Evolutionary conservation across 2,888 invertebrate species (phyloP), one percentile per base, ranked within the genome.

Genomic region (Drosophila kuntzei): DNA sequence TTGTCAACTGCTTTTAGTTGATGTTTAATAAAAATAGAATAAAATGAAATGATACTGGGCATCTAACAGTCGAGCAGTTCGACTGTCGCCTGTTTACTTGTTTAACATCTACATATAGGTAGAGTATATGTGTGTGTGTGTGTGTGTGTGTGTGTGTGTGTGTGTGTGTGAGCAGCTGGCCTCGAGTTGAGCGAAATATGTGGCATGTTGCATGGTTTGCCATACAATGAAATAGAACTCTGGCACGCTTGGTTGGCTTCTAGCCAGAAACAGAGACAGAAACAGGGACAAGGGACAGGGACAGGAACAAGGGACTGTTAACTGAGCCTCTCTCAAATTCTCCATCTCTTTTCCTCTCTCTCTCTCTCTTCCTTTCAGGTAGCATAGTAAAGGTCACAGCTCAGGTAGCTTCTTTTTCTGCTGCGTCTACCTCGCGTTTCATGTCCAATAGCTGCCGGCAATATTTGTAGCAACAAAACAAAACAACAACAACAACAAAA

Each of bases 231-330:
- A 53, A 39, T 46, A 65, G 53, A 34, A 44, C n/a, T 27, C 14
- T 9, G 69, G 59, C 70, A 76, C 75, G 79, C 76, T 76, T 76
- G 75, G 79, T 41, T 79, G 79, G 62, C 55, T 74, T 78, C 60
- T 29, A 63, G 61, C 68, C 71, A 64, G 58, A 41, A 34, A 44
- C 12, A 16, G 43, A 8, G 1, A 18, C 37, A 46, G 58, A 39
- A 34, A 44, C 11, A 25, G 43, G 27, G 27, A 46, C 43, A 51
- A 29, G 55, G 41, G 41, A 34, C 20, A 27, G 39, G n/a, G 46
- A 64, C 58, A 53, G 44, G 20, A 74, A 44, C 44, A 53, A 47
- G 57, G 44, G 63, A 58, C 51, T 44, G 72, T 11, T 47, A 50
- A 53, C 46, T 49, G 50, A 53, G 25, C 16, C 37, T 18, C 47